These are phyloP conservation scores for Zaprionus ghesquierei DNA, from an alignment of 1,140 invertebrate species.

Conservation along the genomic window DNA sequence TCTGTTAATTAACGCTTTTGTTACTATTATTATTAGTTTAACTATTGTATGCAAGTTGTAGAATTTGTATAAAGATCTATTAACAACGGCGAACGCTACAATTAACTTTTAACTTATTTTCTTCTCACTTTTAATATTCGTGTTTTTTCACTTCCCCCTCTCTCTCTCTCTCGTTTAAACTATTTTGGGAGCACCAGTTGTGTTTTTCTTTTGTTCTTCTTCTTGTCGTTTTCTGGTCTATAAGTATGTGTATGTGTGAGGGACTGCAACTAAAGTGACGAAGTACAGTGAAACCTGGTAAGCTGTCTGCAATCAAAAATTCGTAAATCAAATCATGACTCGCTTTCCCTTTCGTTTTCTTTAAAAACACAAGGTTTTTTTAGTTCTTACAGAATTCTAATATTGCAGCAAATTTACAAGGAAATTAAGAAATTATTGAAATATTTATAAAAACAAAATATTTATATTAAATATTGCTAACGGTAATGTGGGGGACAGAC, in stretches of 20 bases:
- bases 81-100: slow-evolving; percentile 67
- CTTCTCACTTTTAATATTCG: slow-evolving; percentile 23
- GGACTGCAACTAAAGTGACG: slow-evolving; percentile 4
- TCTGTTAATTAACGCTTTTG: not conserved
- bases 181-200: slow-evolving; percentile 71
- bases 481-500: not conserved
- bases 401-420: slow-evolving; percentile 21
- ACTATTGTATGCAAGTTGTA: slow-evolving; percentile 33
- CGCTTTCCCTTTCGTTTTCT: not conserved
- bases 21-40: slow-evolving; percentile 2
- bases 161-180: slow-evolving; percentile 35
- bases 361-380: not conserved
- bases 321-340: no score
- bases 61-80: slow-evolving; percentile 59
- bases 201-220: slow-evolving; percentile 40
- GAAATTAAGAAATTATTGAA: not conserved
- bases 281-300: slow-evolving; percentile 33
- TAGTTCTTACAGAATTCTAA: slow-evolving; percentile 19
- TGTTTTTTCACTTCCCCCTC: slow-evolving; percentile 19
- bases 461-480: slow-evolving; percentile 1
- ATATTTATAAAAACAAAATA: not conserved
- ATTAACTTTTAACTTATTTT: slow-evolving; percentile 46
- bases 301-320: not conserved
- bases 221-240: slow-evolving; percentile 5
- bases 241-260: not conserved